Percentiles rank a stretch among this genome's conserved stretches.
Evolutionary conservation across 37 sponge, comb jelly and placozoan genomes (phyloP).

Genomic region (Beroe ovata): DNA sequence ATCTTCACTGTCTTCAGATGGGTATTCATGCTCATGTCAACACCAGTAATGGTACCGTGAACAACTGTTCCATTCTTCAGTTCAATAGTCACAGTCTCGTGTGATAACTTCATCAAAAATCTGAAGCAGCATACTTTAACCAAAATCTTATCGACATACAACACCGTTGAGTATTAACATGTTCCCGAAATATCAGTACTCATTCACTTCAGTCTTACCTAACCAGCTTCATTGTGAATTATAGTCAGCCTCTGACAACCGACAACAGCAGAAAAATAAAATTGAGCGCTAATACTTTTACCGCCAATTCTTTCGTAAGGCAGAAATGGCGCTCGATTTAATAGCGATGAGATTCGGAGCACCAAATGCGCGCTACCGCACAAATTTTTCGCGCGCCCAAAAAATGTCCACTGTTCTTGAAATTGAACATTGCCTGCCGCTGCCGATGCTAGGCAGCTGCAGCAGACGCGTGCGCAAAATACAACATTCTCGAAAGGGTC

Average conservation of each 20-base stretch:
- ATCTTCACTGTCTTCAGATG: conserved; percentile 97
- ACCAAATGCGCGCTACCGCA: no score
- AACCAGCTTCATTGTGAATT: neutral
- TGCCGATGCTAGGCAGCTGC: no score
- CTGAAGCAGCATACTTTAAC: conserved; percentile 67
- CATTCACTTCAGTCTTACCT: conserved; percentile 4
- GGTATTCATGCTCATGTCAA: conserved; percentile 99
- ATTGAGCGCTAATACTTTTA: neutral
- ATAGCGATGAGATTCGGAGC: no score
- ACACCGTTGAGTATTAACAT: no score
- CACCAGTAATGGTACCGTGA: conserved; percentile 93
- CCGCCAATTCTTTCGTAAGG: no score
- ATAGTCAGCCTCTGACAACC: conserved; percentile 2
- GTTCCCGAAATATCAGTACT: no score
- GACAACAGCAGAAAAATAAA: conserved; percentile 21
- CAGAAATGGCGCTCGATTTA: neutral
- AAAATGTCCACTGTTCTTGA: no score
- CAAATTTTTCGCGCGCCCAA: no score
- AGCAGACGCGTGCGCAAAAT: no score
- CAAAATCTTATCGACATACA: no score
- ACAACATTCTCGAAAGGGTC: no score
- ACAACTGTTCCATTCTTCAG: conserved; percentile 98
- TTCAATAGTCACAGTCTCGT: conserved; percentile 96
- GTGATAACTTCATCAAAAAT: conserved; percentile 98
- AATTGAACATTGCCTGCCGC: no score